Evolutionary conservation across 1,140 invertebrate species (phyloP).

Genomic region (Elysia chlorotica): DNA sequence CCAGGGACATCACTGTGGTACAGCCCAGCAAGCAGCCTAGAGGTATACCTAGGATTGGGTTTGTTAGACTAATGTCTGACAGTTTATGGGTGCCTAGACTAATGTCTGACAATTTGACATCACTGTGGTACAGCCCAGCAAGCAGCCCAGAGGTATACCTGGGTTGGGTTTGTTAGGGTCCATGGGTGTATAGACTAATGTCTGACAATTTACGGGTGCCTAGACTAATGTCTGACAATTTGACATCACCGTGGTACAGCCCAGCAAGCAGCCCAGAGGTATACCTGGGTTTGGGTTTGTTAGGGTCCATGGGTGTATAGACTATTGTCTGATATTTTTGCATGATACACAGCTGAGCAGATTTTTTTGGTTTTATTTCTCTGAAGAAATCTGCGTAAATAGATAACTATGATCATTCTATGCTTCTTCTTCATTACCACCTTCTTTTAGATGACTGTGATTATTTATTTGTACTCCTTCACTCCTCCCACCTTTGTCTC

Average conservation of each 20-base stretch:
- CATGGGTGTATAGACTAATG: slow-evolving; percentile 47
- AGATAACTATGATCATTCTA: background rate
- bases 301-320: too few species aligned
- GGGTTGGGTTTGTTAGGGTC: too few species aligned
- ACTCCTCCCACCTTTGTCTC: background rate
- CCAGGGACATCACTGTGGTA: slow-evolving; percentile 38
- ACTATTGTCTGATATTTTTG: background rate
- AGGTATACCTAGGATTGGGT: too few species aligned
- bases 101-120: background rate
- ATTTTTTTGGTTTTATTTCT: background rate
- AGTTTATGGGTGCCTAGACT: slow-evolving; percentile 54
- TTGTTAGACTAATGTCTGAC: too few species aligned
- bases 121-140: slow-evolving; percentile 41
- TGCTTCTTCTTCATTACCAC: too few species aligned
- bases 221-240: background rate
- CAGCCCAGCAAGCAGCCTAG: slow-evolving; percentile 51
- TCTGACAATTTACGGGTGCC: background rate
- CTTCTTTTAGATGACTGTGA: background rate
- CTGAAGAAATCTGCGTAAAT: background rate
- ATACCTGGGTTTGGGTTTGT: too few species aligned
- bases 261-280: slow-evolving; percentile 51
- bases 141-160: slow-evolving; percentile 58
- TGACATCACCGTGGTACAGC: slow-evolving; percentile 42
- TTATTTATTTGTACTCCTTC: background rate
- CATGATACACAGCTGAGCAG: background rate